A percentile compares a stretch with the other conserved stretches of the same genome.
Conservation (phyloP, 2,797 vertebrate species). For the Champsocephalus gunnari region DNA sequence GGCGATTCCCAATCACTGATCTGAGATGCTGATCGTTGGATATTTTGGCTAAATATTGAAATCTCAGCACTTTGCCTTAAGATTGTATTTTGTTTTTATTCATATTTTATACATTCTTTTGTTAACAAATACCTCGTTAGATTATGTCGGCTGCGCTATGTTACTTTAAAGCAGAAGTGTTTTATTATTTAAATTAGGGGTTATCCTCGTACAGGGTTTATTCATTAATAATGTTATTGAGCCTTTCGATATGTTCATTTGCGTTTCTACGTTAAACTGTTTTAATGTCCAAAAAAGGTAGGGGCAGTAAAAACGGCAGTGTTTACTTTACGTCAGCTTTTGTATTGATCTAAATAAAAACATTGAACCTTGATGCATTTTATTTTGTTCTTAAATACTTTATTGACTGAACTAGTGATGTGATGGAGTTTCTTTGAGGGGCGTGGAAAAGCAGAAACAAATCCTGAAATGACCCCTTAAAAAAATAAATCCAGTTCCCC, state of each 20-base stretch:
- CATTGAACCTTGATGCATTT: not conserved
- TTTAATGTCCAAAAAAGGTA: slow-evolving; percentile 1
- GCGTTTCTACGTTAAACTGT: not conserved
- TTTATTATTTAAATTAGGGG: not conserved
- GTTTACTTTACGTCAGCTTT: not conserved
- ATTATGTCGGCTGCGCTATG: not conserved
- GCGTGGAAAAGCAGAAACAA: not conserved
- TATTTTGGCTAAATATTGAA: not conserved
- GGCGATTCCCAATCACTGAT: too few relatives aligned
- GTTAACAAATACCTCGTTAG: not conserved
- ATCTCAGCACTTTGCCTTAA: not conserved
- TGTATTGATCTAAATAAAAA: slow-evolving; percentile 6
- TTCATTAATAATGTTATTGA: not conserved
- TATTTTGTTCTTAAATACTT: not conserved
- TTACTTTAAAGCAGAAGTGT: not conserved
- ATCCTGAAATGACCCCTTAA: not conserved
- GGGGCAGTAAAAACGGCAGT: not conserved
- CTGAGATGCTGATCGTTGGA: not conserved
- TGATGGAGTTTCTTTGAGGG: not conserved
- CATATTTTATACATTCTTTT: not conserved
- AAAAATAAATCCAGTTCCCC: not conserved
- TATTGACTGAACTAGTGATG: not conserved
- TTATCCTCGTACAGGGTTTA: not conserved
- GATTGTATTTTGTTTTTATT: not conserved
- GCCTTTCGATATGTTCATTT: not conserved